Base-by-base conservation (phyloP, 2,888 invertebrate genomes). In the Cremastinae sp. region DNA sequence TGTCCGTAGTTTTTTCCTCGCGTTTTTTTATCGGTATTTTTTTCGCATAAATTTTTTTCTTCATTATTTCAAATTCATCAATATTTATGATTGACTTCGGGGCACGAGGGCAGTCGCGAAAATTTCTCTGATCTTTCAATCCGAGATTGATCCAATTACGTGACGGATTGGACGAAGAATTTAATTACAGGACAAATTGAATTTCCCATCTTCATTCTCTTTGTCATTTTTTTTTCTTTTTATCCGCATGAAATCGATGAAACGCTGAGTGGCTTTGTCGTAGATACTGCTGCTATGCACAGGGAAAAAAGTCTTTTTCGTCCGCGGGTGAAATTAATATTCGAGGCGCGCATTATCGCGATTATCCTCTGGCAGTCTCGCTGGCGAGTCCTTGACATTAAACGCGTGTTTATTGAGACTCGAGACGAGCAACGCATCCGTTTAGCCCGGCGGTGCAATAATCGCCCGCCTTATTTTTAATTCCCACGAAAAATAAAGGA, bases 321-420 rank as follows among this genome's bases (percentile, higher is more conserved):
- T 59, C 53, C 12, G 14, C 62, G 20, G 53, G 51, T 28, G 28
- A 28, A 49, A 68, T 62, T 49, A 58, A 74, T 56, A 62, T 68
- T 70, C 64, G 41, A 54, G 54, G 56, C 49, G 61, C 34, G 62
- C 62, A 69, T 76, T 59, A 68, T 66, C 68, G 20, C 68, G 68
- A 68, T 72, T 71, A 54, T 61, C 59, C 28, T 73, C 14, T 20
- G 61, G 2, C 28, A 28, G 28, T 28, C 28, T 22, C 80, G 83
- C 83, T 78, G 45, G 28, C 79, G 70, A 84, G 85, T 81, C 86
- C 86, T 86, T 86, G 86, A 84, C 86, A 86, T 86, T 86, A 86
- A 86, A 80, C 84, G 28, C 28, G 85, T 85, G 86, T 83, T 84
- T 86, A 86, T 86, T 73, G 12, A 41, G 58, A 70, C 65, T 64